Evolutionary conservation across 53 echinoderm and acorn worm genomes (phyloP).

Genomic region (Luidia sarsii): DNA sequence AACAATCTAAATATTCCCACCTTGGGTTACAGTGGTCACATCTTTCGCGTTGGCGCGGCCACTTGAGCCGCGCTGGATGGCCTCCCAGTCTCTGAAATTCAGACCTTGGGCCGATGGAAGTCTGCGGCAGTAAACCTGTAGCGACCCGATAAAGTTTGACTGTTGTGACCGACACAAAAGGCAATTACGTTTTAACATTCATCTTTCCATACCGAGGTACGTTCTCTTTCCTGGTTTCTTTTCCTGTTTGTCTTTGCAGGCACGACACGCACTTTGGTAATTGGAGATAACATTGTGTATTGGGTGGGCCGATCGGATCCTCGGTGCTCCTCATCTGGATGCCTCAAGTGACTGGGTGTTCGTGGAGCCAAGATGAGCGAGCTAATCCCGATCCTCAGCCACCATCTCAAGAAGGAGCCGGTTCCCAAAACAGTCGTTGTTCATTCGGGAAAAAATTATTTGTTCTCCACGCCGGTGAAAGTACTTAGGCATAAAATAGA

Average conservation of each 20-base stretch:
- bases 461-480: background rate
- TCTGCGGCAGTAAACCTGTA: conserved; percentile 2
- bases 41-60: conserved; percentile 10
- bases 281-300: background rate
- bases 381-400: background rate
- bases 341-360: background rate
- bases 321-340: background rate
- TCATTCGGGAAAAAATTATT: background rate
- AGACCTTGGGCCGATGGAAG: conserved; percentile 6
- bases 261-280: background rate
- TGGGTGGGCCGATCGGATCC: background rate
- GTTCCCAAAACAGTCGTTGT: background rate
- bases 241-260: background rate
- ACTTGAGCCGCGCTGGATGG: background rate
- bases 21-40: background rate
- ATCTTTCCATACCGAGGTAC: too few species aligned
- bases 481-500: background rate
- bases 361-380: background rate
- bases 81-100: background rate
- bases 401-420: background rate
- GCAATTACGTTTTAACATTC: too few species aligned
- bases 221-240: too few species aligned
- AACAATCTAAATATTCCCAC: background rate
- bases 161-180: too few species aligned
- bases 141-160: conserved; percentile 3